Evolutionary conservation across 2,113 vertebrate species (phyloP).

Genomic region (Nyctereutes procyonoides): DNA sequence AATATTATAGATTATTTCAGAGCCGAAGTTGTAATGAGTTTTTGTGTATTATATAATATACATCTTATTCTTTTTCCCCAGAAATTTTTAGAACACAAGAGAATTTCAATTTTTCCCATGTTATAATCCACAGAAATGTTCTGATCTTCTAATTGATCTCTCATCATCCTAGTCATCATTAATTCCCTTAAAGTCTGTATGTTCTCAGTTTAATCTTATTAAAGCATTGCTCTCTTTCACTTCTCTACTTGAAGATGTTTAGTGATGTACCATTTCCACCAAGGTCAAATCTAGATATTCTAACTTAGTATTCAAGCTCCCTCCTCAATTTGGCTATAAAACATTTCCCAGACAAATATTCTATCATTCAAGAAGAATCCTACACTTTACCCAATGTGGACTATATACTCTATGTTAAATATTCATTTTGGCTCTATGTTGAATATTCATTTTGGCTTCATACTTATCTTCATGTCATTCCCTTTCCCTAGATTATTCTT

Average conservation of each 20-base stretch:
- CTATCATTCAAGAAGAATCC: neutral
- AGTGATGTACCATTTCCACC: neutral
- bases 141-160: neutral
- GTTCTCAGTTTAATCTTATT: neutral
- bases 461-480: neutral
- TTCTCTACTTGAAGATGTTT: conserved; percentile 10
- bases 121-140: neutral
- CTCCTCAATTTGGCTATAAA: neutral
- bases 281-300: neutral
- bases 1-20: neutral
- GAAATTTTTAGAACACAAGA: conserved; percentile 21
- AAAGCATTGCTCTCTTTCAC: neutral
- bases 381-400: neutral
- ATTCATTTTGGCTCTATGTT: neutral
- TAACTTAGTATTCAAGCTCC: conserved; percentile 5
- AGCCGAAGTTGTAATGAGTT: neutral
- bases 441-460: neutral
- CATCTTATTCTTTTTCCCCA: neutral
- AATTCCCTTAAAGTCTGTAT: neutral
- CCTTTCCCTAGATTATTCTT: neutral
- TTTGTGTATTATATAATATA: neutral
- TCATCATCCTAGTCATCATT: neutral
- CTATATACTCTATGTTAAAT: neutral
- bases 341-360: neutral
- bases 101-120: neutral